A percentile compares a stretch with the other conserved stretches of the same genome.
Conservation (phyloP, 2,797 vertebrate genomes). For the Merluccius polli region DNA sequence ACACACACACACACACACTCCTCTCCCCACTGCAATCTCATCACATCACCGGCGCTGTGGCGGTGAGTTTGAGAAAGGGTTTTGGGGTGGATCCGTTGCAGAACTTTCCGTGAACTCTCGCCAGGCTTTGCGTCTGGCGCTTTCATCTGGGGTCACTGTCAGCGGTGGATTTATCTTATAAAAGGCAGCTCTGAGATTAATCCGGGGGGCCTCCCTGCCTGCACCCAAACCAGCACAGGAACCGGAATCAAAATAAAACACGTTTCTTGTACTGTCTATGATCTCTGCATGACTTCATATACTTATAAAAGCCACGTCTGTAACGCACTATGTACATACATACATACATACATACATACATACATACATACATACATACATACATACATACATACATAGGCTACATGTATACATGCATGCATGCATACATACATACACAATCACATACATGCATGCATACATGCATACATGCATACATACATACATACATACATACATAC, state of each 20-base stretch:
- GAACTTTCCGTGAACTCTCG: slow-evolving; percentile 75
- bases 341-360: not conserved
- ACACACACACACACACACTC: no score
- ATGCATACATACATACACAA: not conserved
- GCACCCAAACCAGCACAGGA: not conserved
- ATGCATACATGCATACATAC: not conserved
- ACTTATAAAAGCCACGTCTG: not conserved
- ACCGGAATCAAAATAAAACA: not conserved
- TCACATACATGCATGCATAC: not conserved
- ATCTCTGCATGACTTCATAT: not conserved
- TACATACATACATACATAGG: no score
- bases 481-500: not conserved
- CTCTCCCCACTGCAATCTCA: not conserved
- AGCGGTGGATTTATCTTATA: slow-evolving; percentile 67
- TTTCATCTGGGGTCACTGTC: slow-evolving; percentile 75
- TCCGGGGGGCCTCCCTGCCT: slow-evolving; percentile 30
- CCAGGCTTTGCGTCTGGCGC: slow-evolving; percentile 58
- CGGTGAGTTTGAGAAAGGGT: slow-evolving; percentile 33
- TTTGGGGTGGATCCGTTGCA: slow-evolving; percentile 32
- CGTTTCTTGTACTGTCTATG: not conserved
- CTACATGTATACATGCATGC: not conserved
- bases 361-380: no score
- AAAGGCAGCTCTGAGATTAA: slow-evolving; percentile 61
- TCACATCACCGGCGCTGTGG: slow-evolving; percentile 7
- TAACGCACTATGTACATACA: not conserved